phyloP scores from a whole-genome alignment of 64 coral and sea anemone genomes.

The Montipora sp. region DNA sequence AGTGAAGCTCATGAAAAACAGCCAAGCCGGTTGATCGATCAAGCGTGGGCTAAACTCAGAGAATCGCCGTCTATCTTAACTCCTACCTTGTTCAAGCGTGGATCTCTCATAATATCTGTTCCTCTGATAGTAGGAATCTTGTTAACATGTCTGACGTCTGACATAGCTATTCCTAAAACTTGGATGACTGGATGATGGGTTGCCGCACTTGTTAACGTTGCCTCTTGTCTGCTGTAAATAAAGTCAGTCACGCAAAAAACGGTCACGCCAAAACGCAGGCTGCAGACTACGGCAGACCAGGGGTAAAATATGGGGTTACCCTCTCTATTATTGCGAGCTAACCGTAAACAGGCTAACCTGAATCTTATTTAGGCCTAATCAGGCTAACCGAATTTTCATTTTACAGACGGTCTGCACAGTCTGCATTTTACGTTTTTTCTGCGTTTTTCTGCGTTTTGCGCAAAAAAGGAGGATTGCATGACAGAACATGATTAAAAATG shows the following conservation, averaged over 20 bases:
- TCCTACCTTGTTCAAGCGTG: conserved; percentile 77
- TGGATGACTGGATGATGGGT: neutral
- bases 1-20: neutral
- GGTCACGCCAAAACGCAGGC: neutral
- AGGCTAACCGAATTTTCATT: too few relatives aligned
- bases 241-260: conserved; percentile 24
- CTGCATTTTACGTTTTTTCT: too few relatives aligned
- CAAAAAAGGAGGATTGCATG: neutral
- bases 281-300: too few relatives aligned
- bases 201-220: neutral
- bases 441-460: too few relatives aligned
- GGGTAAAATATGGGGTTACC: too few relatives aligned
- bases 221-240: neutral
- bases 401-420: too few relatives aligned
- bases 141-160: conserved; percentile 69
- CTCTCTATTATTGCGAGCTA: too few relatives aligned
- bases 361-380: too few relatives aligned
- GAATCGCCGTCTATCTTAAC: neutral
- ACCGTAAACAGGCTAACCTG: too few relatives aligned
- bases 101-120: conserved; percentile 82
- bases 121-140: conserved; percentile 95
- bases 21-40: neutral
- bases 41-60: neutral
- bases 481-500: neutral
- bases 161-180: conserved; percentile 52